phyloP scores from a whole-genome alignment of 2,888 invertebrate genomes.

The Philopedon plagiatum region DNA sequence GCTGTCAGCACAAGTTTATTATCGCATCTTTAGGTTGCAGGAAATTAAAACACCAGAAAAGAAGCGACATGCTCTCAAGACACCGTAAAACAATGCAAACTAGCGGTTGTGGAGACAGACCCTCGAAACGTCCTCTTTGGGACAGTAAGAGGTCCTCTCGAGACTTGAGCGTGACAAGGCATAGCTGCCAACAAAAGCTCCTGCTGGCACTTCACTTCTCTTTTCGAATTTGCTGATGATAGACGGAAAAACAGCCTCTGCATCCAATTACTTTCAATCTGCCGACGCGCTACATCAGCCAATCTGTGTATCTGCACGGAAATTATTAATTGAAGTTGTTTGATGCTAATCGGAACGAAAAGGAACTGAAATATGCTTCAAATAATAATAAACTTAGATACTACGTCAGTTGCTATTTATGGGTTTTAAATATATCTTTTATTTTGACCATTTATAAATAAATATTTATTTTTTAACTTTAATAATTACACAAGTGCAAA shows the following conservation, averaged over 20 bases:
- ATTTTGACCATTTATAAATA: too few relatives aligned
- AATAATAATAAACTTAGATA: neutral
- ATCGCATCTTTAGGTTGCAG: constrained; percentile 22
- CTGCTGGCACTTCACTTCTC: constrained; percentile 51
- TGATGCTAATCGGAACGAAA: constrained; percentile 40
- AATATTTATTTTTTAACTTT: too few relatives aligned
- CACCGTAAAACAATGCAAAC: constrained; percentile 48
- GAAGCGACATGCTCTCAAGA: constrained; percentile 35
- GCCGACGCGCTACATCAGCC: constrained; percentile 45
- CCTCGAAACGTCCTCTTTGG: constrained; percentile 43
- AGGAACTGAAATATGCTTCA: constrained; percentile 23
- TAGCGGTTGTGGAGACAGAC: constrained; percentile 47
- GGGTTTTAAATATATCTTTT: too few relatives aligned
- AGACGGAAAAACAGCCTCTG: constrained; percentile 54
- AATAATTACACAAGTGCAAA: too few relatives aligned
- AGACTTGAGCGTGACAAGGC: constrained; percentile 57
- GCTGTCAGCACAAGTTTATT: constrained; percentile 6
- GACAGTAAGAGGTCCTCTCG: constrained; percentile 51
- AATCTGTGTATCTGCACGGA: constrained; percentile 41
- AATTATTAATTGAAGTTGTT: constrained; percentile 47
- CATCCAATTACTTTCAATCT: constrained; percentile 58
- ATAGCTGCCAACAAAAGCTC: constrained; percentile 53
- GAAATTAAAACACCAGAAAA: constrained; percentile 40
- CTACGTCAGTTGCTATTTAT: too few relatives aligned
- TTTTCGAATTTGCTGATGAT: constrained; percentile 54